phyloP scores from a whole-genome alignment of 2,888 invertebrate species.

The Caenorhabditis zanzibari region DNA sequence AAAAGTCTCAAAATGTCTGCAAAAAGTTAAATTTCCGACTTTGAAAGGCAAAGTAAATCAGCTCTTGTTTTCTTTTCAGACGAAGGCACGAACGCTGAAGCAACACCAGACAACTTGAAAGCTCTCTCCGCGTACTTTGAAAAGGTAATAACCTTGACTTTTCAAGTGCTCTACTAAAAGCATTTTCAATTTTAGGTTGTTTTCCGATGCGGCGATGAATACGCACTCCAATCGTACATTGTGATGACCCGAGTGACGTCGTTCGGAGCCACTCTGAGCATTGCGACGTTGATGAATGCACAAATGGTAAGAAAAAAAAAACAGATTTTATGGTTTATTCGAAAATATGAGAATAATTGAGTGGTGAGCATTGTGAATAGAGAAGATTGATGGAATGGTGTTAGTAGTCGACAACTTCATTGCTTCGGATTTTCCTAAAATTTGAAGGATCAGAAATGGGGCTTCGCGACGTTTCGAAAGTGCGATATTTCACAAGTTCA shows the following conservation, averaged over 20 bases:
- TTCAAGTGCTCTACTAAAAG: constrained; percentile 9
- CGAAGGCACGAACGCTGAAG: constrained; percentile 53
- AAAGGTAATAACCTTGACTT: constrained; percentile 15
- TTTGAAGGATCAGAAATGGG: neutral
- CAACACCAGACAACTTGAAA: constrained; percentile 50
- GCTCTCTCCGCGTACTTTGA: constrained; percentile 55
- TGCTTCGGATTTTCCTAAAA: constrained; percentile 65
- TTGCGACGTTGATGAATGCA: constrained; percentile 74
- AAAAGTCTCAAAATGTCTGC: too few species aligned
- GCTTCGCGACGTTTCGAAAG: too few species aligned
- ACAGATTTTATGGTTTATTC: constrained; percentile 23
- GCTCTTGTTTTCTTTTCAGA: constrained; percentile 45
- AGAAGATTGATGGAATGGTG: neutral
- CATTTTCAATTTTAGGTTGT: constrained; percentile 35
- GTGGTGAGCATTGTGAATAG: constrained; percentile 6
- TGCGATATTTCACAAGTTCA: too few species aligned
- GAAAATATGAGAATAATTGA: neutral
- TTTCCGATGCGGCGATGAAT: constrained; percentile 52
- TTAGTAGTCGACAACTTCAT: constrained; percentile 60
- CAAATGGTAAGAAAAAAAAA: constrained; percentile 72
- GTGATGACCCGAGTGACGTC: constrained; percentile 63
- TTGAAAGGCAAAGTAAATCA: too few species aligned
- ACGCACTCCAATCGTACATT: constrained; percentile 60
- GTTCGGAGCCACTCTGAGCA: constrained; percentile 64
- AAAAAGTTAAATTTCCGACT: too few species aligned